Base-by-base conservation (phyloP, 2,888 invertebrate genomes). In the Amiota mariae region DNA sequence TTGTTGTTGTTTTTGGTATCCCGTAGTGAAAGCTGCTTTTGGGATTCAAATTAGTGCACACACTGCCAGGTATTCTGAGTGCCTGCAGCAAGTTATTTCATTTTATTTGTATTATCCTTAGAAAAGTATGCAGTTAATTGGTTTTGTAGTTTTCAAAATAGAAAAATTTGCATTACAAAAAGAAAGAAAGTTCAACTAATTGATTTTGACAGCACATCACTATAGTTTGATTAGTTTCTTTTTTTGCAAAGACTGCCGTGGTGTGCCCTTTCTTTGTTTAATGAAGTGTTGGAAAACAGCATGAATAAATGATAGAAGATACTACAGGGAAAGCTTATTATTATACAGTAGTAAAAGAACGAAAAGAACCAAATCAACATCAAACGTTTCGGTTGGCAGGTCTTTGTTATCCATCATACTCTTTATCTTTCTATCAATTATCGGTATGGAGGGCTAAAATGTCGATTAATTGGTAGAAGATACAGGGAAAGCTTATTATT, bases 111-210 rank as follows among this genome's bases (percentile, higher is more conserved):
- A 76, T 81, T 85, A 84, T 78, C 77, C 36, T 6, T 6, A 36
- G 36, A 36, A 36, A 36, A 36, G 82, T 72, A 81, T 79, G 78
- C 78, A 67, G 76, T 84, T 83, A 83, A 83, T 83, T 83, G 83
- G 83, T 82, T 36, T 83, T 81, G 81, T 82, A 84, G 82, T 81
- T 80, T 82, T 78, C 75, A 81, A 77, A 75, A 71, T 9, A 66
- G 18, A 11, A 11, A 66, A 70, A 82, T 80, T 82, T 82, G 83
- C 80, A 83, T 81, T 66, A 66, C 24, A 48, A 48, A 11, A 59
- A 15, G 8, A 59, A 61, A 51, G 66, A 72, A 72, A 66, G 47
- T 66, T 59, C 61, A 18, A 15, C 15, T 51, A 75, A 76, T 78
- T 72, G 73, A 47, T 46, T 67, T 63, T 56, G 47, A 70, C 72